Conservation (phyloP, 92 coral and sea anemone genomes). For the Montipora capitata region DNA sequence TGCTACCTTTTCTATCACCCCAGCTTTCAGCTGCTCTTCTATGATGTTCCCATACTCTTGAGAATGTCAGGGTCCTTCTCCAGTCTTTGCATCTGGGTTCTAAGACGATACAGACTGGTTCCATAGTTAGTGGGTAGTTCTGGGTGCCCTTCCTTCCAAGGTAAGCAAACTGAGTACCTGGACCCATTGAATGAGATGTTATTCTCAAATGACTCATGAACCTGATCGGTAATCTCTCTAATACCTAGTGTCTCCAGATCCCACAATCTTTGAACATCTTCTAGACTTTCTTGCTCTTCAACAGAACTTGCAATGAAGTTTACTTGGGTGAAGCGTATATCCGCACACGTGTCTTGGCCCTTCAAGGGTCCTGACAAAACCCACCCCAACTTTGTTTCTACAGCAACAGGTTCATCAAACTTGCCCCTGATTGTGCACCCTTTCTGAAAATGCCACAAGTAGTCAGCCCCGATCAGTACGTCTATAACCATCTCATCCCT, state of each 20-base stretch:
- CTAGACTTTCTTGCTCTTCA: background rate
- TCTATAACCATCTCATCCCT: constrained; percentile 46
- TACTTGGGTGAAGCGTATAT: background rate
- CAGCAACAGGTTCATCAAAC: constrained; percentile 59
- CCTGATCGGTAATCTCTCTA: constrained; percentile 31
- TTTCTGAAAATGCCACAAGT: constrained; percentile 55
- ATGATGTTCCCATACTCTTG: constrained; percentile 17
- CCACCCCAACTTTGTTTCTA: constrained; percentile 75
- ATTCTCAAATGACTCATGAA: constrained; percentile 38
- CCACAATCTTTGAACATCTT: constrained; percentile 34
- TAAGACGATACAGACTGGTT: background rate
- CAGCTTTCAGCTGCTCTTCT: constrained; percentile 23
- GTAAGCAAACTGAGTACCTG: background rate
- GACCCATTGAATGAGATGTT: constrained; percentile 36
- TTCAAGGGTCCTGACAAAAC: constrained; percentile 73
- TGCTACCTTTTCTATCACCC: constrained; percentile 41
- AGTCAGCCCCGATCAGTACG: constrained; percentile 61
- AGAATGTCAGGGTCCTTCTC: no score
- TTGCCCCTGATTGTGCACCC: constrained; percentile 19
- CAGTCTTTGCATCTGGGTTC: no score
- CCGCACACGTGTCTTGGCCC: background rate
- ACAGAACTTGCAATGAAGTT: background rate
- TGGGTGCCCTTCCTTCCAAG: constrained; percentile 28
- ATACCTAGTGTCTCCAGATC: constrained; percentile 58
- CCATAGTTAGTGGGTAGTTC: constrained; percentile 23